A percentile compares a stretch with the other conserved stretches of the same genome.
Conservation (phyloP, 2,888 invertebrate genomes). For the Phyllotreta striolata region DNA sequence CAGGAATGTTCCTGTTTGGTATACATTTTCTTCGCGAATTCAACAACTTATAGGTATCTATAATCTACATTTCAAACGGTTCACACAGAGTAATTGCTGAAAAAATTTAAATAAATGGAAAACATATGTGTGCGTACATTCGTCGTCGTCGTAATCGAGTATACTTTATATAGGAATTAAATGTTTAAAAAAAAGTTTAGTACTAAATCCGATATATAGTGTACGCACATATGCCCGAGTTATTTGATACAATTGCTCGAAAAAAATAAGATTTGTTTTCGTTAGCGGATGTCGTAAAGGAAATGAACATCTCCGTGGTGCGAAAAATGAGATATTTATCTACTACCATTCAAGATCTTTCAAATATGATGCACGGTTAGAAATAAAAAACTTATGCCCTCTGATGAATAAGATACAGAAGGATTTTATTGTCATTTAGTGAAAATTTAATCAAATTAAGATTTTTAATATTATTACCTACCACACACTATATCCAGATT, state of each 20-base stretch:
- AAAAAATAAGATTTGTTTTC: constrained; percentile 45
- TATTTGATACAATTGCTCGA: constrained; percentile 43
- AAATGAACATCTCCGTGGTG: constrained; percentile 2
- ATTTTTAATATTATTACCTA: too few relatives aligned
- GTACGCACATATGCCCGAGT: constrained; percentile 44
- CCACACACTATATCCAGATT: too few relatives aligned
- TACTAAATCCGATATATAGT: constrained; percentile 34
- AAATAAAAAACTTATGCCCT: too few relatives aligned
- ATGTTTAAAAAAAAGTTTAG: constrained; percentile 19
- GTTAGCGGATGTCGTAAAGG: constrained; percentile 15
- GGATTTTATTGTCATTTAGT: too few relatives aligned
- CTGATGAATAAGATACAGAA: too few relatives aligned
- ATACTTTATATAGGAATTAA: neutral
- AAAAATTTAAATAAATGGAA: constrained; percentile 27
- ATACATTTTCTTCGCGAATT: too few relatives aligned
- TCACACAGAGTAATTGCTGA: constrained; percentile 8
- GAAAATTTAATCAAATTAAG: too few relatives aligned
- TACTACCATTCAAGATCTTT: too few relatives aligned
- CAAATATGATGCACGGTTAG: too few relatives aligned
- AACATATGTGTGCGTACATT: constrained; percentile 30
- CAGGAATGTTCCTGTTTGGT: too few relatives aligned
- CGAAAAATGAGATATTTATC: too few relatives aligned
- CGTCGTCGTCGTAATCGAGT: constrained; percentile 19
- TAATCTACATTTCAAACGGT: neutral
- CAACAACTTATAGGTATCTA: too few relatives aligned